Conservation (phyloP, 2,113 vertebrate genomes). For the Platichthys stellatus region DNA sequence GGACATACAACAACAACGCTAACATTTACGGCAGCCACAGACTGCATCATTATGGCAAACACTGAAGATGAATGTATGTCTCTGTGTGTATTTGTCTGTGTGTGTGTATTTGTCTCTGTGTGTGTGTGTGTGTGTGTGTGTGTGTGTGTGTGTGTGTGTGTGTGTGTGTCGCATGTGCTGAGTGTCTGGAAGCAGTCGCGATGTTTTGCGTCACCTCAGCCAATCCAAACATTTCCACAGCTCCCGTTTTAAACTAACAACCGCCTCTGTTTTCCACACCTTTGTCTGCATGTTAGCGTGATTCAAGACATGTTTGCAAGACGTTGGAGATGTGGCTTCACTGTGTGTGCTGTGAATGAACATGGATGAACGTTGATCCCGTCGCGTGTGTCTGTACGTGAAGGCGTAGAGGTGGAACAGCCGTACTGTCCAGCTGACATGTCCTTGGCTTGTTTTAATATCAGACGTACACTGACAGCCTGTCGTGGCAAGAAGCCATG, state of each 20-base stretch:
- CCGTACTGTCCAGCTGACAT: conserved; percentile 11
- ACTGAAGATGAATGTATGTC: background rate
- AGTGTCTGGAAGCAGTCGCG: conserved; percentile 41
- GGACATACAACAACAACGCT: conserved; percentile 17
- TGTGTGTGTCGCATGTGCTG: conserved; percentile 1
- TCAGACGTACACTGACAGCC: conserved; percentile 28
- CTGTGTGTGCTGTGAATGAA: background rate
- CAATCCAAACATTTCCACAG: background rate
- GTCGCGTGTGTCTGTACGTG: background rate
- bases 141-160: conserved; percentile 13
- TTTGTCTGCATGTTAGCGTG: background rate
- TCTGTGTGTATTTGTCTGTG: background rate
- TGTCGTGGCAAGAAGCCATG: conserved; percentile 38
- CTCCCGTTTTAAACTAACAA: background rate
- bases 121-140: background rate
- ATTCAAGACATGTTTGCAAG: background rate
- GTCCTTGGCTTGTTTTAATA: conserved; percentile 55
- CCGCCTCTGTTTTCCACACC: conserved; percentile 31
- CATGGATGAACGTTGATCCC: background rate
- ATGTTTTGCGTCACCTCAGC: background rate
- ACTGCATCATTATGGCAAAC: conserved; percentile 23
- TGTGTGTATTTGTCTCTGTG: too few relatives aligned
- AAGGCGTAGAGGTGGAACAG: conserved; percentile 16
- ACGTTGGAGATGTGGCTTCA: background rate
- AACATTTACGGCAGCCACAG: conserved; percentile 27